These are phyloP conservation scores for Conistra vaccinii DNA, from an alignment of 2,888 invertebrate genomes.

Conservation along the genomic window DNA sequence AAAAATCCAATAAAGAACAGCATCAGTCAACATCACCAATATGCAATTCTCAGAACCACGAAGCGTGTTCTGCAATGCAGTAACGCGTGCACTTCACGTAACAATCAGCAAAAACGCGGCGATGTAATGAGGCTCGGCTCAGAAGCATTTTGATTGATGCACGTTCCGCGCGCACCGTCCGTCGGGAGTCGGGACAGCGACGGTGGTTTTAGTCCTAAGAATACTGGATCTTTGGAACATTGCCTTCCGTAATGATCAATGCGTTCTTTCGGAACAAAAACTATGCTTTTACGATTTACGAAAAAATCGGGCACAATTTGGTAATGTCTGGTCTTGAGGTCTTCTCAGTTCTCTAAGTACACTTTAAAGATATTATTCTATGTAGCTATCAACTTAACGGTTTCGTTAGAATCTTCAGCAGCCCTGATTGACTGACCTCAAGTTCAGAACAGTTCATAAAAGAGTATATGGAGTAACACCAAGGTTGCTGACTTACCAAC, in stretches of 20 bases:
- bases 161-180: constrained; percentile 10
- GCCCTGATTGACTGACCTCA: not conserved
- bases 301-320: not conserved
- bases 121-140: constrained; percentile 50
- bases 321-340: constrained; percentile 3
- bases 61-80: constrained; percentile 39
- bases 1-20: constrained; percentile 20
- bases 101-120: constrained; percentile 58
- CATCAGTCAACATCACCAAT: constrained; percentile 44
- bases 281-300: not conserved
- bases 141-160: constrained; percentile 60
- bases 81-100: constrained; percentile 51
- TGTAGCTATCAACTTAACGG: not conserved
- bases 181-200: not conserved
- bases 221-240: constrained; percentile 22
- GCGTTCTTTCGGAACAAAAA: constrained; percentile 17
- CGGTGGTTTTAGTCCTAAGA: constrained; percentile 35
- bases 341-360: not conserved
- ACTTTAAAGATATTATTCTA: not conserved
- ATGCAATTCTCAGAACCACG: constrained; percentile 43
- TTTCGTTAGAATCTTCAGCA: not conserved
- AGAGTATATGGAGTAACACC: not conserved
- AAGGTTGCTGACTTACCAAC: constrained; percentile 89
- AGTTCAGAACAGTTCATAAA: not conserved
- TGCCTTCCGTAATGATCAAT: constrained; percentile 28